Evolutionary conservation across 2,797 vertebrate species (phyloP).

Genomic region (Sebastiscus tertius): DNA sequence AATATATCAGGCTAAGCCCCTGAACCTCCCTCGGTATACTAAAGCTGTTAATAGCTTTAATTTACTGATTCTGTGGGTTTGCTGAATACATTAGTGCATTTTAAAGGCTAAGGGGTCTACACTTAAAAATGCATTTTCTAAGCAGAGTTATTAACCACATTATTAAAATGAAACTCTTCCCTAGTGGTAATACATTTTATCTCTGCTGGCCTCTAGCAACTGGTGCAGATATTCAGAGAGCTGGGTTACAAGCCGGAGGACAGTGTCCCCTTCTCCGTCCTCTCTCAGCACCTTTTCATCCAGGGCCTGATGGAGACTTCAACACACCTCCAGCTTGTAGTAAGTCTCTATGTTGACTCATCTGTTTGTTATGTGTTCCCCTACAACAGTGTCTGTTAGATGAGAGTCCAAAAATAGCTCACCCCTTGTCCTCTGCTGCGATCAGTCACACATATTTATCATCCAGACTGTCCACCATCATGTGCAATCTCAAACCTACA

Average conservation of each 20-base stretch:
- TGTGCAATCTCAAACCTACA: background rate
- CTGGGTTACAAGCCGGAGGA: constrained; percentile 80
- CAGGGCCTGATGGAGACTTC: constrained; percentile 83
- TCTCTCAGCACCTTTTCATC: constrained; percentile 87
- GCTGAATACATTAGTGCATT: background rate
- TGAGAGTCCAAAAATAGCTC: background rate
- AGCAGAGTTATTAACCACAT: background rate
- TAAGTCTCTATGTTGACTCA: constrained; percentile 9
- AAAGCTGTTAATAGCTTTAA: background rate
- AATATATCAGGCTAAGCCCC: background rate
- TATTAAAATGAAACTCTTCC: background rate
- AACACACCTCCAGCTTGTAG: constrained; percentile 81
- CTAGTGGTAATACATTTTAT: background rate
- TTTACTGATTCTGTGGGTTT: background rate
- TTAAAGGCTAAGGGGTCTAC: background rate
- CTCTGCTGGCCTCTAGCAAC: constrained; percentile 71
- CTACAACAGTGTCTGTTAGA: background rate
- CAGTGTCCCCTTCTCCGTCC: constrained; percentile 77
- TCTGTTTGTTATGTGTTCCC: background rate
- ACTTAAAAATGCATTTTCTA: background rate
- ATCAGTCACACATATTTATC: background rate
- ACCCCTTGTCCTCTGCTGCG: background rate
- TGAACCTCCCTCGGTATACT: background rate
- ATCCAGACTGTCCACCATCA: background rate
- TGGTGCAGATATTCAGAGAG: constrained; percentile 83